These are phyloP conservation scores for Scaptomyza caliginosa DNA, from an alignment of 2,888 invertebrate species.

Conservation along the genomic window DNA sequence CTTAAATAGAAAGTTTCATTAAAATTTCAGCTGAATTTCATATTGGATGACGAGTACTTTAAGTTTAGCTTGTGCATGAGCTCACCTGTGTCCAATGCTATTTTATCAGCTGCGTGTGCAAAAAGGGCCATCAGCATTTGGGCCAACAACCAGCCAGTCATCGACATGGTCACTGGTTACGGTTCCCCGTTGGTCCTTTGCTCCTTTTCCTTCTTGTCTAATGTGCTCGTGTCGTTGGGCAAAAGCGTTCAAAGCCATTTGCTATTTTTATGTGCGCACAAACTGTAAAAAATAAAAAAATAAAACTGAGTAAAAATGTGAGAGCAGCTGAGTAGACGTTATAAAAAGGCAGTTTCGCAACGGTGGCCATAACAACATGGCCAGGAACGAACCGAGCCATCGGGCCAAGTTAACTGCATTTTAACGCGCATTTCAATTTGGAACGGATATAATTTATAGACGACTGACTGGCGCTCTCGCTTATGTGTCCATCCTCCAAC, in stretches of 20 bases:
- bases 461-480: slow-evolving; percentile 79
- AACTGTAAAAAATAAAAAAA: slow-evolving; percentile 63
- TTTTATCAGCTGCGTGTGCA: slow-evolving; percentile 50
- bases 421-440: slow-evolving; percentile 84
- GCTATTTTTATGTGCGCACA: slow-evolving; percentile 77
- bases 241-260: slow-evolving; percentile 69
- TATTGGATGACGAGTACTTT: slow-evolving; percentile 15
- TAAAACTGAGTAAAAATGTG: slow-evolving; percentile 20
- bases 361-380: slow-evolving; percentile 74
- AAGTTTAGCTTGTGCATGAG: slow-evolving; percentile 9
- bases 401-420: slow-evolving; percentile 83
- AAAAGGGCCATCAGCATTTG: slow-evolving; percentile 67
- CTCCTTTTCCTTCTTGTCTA: slow-evolving; percentile 41
- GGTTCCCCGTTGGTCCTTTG: slow-evolving; percentile 18
- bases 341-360: slow-evolving; percentile 72
- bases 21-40: slow-evolving; percentile 15
- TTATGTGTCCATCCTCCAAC: slow-evolving; percentile 56
- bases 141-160: slow-evolving; percentile 46
- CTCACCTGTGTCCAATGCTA: slow-evolving; percentile 45
- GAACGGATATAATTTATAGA: slow-evolving; percentile 84
- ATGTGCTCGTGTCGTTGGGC: slow-evolving; percentile 65
- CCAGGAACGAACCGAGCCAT: slow-evolving; percentile 48
- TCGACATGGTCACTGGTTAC: slow-evolving; percentile 49
- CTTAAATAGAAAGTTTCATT: slow-evolving; percentile 26
- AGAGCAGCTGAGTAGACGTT: slow-evolving; percentile 60